Evolutionary conservation across 2,888 invertebrate species (phyloP).

Genomic region (Eueremaeus valkanovi): DNA sequence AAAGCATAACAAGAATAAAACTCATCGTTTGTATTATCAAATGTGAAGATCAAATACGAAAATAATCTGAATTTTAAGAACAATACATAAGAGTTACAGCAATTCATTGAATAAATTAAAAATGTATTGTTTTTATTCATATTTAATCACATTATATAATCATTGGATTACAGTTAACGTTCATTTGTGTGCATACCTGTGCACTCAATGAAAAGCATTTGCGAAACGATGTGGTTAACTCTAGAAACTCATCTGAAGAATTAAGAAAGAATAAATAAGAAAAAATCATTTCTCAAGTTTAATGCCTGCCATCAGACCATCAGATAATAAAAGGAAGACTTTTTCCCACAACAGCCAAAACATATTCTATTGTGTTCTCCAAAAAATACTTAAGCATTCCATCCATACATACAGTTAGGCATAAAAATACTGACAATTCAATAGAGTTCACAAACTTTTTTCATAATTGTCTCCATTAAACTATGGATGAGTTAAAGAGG

Average conservation of each 20-base stretch:
- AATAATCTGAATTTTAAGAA: too few species aligned
- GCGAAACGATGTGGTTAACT: neutral
- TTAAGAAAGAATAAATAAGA: neutral
- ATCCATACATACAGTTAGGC: neutral
- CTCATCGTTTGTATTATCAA: neutral
- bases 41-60: neutral
- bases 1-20: too few species aligned
- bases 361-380: neutral
- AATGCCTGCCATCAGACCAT: slow-evolving; percentile 29
- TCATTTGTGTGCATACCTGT: neutral
- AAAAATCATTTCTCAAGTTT: neutral
- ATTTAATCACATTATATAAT: slow-evolving; percentile 14
- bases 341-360: neutral
- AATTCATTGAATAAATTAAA: neutral
- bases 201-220: neutral
- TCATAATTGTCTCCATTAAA: slow-evolving; percentile 10
- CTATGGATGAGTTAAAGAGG: neutral
- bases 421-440: neutral
- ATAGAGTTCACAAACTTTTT: slow-evolving; percentile 19
- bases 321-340: slow-evolving; percentile 13
- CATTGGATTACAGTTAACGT: slow-evolving; percentile 15
- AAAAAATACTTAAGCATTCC: neutral
- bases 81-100: neutral
- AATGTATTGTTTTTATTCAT: slow-evolving; percentile 22
- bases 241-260: neutral